phyloP scores from a whole-genome alignment of 2,888 invertebrate genomes.

The Thera obeliscata region DNA sequence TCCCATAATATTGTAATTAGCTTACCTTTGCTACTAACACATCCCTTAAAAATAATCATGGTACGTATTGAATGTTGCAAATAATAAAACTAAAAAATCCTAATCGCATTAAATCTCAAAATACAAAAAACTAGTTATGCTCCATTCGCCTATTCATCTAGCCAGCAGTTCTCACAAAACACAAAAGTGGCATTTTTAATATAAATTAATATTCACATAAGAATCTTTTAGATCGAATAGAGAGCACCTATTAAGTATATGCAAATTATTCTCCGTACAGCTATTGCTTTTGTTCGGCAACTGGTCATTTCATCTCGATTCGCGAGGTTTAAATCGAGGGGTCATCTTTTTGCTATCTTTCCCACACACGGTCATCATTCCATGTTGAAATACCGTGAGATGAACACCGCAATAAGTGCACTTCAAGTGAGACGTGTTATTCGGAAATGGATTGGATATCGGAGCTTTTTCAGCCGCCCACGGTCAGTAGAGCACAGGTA shows the following conservation, averaged over 20 bases:
- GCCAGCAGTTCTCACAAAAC: conserved; percentile 40
- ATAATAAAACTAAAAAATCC: conserved; percentile 3
- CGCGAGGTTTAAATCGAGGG: conserved; percentile 72
- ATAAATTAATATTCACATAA: conserved; percentile 57
- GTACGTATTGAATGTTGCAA: conserved; percentile 3
- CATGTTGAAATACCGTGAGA: conserved; percentile 65
- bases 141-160: conserved; percentile 30
- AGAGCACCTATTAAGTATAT: conserved; percentile 54
- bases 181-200: conserved; percentile 46
- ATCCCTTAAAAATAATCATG: background rate
- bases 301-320: conserved; percentile 77
- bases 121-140: conserved; percentile 20
- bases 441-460: conserved; percentile 78
- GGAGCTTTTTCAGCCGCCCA: conserved; percentile 75
- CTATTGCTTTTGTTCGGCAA: conserved; percentile 59
- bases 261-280: conserved; percentile 64
- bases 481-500: conserved; percentile 69
- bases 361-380: conserved; percentile 69
- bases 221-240: conserved; percentile 49
- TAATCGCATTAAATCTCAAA: background rate
- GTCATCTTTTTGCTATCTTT: conserved; percentile 76
- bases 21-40: background rate
- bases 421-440: conserved; percentile 30
- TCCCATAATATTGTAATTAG: background rate
- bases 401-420: conserved; percentile 56